Base-by-base conservation (phyloP, 2,797 vertebrate species). In the Glyptemys insculpta region DNA sequence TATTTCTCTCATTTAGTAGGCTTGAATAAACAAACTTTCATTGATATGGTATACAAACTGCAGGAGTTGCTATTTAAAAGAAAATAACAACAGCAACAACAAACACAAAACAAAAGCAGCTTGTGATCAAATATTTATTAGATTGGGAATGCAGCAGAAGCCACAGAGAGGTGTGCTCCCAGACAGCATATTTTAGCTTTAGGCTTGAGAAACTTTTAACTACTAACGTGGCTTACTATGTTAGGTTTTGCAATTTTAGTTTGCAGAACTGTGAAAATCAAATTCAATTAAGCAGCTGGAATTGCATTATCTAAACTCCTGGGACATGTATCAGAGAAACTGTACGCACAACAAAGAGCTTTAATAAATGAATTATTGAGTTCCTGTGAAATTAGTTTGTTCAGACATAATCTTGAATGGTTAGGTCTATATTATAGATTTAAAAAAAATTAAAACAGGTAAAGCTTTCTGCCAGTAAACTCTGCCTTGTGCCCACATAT, bases 101-200 rank as follows among this genome's bases (percentile, higher is more conserved):
- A 37, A n/a, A 65, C 14, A 89, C 8, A 85, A 94, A 91, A 84
- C 31, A 94, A 72, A 16, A 91, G 8, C 27, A 84, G 37, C 6
- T 83, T 57, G 25, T 87, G n/a, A 85, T 91, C 54, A 94, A 97
- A 88, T 92, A 95, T 94, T 96, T 68, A 80, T 91, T 81, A 62
- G 19, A 86, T 90, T 41, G 81, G 19, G 74, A 74, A 94, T 85
- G 4, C 15, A 54, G 3, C n/a, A 83, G 31, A 57, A 94, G 12
- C 12, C 14, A 31, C 29, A 3, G 27, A 94, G 4, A 79, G 16
- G 7, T 83, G 14, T 95, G 19, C 21, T 96, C 25, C 92, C 8
- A 84, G 53, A 83, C 74, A 47, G 6, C 12, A 5, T 53, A 29
- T 91, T 94, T 92, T 92, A 44, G 54, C 89, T 94, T 90, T 72